A percentile compares a stretch with the other conserved stretches of the same genome.
These are phyloP conservation scores for Nasua narica DNA, from an alignment of 2,797 vertebrate genomes.

Conservation along the genomic window DNA sequence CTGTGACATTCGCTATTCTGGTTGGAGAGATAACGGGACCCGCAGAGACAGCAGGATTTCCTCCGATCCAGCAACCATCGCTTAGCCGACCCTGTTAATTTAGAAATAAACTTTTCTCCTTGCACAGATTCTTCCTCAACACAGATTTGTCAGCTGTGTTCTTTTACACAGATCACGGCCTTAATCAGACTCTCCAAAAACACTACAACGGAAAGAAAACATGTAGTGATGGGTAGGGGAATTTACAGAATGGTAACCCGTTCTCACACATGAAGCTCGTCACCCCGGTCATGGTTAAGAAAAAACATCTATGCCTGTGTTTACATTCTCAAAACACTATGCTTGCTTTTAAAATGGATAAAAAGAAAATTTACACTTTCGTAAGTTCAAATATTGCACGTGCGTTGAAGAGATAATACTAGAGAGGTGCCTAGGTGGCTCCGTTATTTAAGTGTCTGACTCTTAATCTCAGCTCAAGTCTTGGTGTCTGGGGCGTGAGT, in stretches of 20 bases:
- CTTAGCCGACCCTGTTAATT: too few species aligned
- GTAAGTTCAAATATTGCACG: background rate
- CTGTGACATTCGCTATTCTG: fast-evolving
- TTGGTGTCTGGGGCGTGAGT: background rate
- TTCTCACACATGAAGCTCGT: background rate
- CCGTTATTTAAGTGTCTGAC: background rate
- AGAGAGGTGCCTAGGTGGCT: background rate
- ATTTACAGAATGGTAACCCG: background rate
- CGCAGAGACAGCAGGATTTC: fast-evolving
- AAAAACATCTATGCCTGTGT: fast-evolving
- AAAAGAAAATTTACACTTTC: background rate
- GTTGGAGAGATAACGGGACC: fast-evolving
- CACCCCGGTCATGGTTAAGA: background rate
- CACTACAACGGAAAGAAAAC: background rate
- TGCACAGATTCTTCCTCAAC: fast-evolving
- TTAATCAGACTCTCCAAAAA: background rate
- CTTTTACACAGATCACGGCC: background rate
- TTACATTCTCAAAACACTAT: background rate
- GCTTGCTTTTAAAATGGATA: background rate
- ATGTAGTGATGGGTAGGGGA: background rate
- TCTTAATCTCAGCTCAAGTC: background rate
- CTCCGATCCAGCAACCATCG: fast-evolving
- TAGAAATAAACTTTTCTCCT: background rate
- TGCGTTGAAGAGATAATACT: background rate
- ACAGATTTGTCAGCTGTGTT: background rate